Evolutionary conservation across 2,888 invertebrate species (phyloP).

Genomic region (Homarus gammarus): DNA sequence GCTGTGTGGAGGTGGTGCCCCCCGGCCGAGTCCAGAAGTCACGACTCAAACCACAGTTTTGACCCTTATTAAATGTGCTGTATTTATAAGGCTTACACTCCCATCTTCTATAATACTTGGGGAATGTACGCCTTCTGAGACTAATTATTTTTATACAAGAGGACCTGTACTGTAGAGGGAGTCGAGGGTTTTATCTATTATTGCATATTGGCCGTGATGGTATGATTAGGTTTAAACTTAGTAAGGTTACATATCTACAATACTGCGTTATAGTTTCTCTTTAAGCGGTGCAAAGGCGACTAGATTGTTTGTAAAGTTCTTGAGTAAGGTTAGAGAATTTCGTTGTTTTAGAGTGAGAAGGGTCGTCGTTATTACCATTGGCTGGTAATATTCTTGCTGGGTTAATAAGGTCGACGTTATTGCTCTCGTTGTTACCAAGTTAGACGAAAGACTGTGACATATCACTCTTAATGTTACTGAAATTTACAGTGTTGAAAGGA

Average conservation of each 20-base stretch:
- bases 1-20: not conserved
- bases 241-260: constrained; percentile 30
- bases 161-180: not conserved
- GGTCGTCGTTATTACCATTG: not conserved
- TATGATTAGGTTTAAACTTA: constrained; percentile 21
- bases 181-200: constrained; percentile 7
- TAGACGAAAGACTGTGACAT: no score
- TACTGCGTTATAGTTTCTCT: constrained; percentile 19
- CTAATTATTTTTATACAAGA: not conserved
- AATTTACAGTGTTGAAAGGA: no score
- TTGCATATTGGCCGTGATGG: constrained; percentile 64
- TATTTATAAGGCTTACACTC: not conserved
- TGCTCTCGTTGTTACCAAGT: no score
- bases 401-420: not conserved
- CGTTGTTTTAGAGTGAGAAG: not conserved
- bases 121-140: not conserved
- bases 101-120: not conserved
- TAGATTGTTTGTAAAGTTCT: not conserved
- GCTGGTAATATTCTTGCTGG: not conserved
- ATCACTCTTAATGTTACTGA: no score
- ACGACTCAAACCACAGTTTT: not conserved
- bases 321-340: constrained; percentile 6
- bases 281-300: constrained; percentile 29
- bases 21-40: not conserved
- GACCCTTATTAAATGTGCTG: not conserved